phyloP scores from a whole-genome alignment of 2,888 invertebrate genomes.

The Augiades crinisus region DNA sequence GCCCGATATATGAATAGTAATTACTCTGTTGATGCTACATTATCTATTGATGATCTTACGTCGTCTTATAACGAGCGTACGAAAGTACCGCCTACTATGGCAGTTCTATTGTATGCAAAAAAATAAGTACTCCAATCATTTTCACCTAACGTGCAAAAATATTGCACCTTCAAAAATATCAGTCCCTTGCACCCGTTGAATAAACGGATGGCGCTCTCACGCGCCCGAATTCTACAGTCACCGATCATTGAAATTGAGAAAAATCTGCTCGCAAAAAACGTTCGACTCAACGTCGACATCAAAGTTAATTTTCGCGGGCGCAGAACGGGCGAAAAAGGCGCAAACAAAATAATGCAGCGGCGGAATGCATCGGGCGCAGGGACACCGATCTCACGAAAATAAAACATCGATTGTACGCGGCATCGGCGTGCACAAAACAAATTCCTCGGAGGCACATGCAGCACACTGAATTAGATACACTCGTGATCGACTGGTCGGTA shows the following conservation, averaged over 20 bases:
- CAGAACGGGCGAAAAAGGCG: slow-evolving; percentile 50
- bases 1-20: no score
- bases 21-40: no score
- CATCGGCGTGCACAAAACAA: slow-evolving; percentile 70
- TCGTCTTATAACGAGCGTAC: no score
- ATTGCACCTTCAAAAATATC: slow-evolving; percentile 8
- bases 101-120: no score
- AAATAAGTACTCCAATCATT: no score
- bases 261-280: slow-evolving; percentile 25
- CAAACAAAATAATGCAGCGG: slow-evolving; percentile 56
- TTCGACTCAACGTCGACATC: slow-evolving; percentile 42
- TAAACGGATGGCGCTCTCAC: slow-evolving; percentile 27
- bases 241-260: slow-evolving; percentile 31
- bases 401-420: slow-evolving; percentile 64
- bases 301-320: slow-evolving; percentile 49
- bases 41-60: no score
- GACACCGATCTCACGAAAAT: slow-evolving; percentile 68
- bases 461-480: slow-evolving; percentile 75
- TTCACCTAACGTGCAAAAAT: no score
- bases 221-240: slow-evolving; percentile 34
- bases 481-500: slow-evolving; percentile 65
- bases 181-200: neutral
- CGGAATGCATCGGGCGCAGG: slow-evolving; percentile 58
- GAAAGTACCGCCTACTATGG: no score
- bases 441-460: slow-evolving; percentile 71